phyloP scores from a whole-genome alignment of 2,888 invertebrate genomes.

The Gerris lacustris region DNA sequence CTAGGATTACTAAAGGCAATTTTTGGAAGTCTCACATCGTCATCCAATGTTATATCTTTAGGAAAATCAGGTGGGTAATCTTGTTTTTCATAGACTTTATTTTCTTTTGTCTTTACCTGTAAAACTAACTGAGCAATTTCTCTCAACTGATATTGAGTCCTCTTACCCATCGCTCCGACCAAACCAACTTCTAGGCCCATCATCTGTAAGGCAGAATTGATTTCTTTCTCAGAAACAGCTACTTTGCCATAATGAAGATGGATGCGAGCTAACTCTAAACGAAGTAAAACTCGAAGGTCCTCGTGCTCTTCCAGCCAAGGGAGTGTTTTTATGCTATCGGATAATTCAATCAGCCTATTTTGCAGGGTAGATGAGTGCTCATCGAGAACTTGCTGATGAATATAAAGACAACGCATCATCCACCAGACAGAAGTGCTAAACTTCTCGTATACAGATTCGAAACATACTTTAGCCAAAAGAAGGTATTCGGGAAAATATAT shows the following conservation, averaged over 20 bases:
- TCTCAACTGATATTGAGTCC: constrained; percentile 78
- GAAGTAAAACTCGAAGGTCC: constrained; percentile 39
- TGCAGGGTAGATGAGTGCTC: constrained; percentile 59
- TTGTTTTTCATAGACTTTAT: background rate
- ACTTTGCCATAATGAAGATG: constrained; percentile 63
- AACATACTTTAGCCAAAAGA: constrained; percentile 33
- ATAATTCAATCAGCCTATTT: constrained; percentile 44
- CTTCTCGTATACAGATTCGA: constrained; percentile 30
- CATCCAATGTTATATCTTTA: constrained; percentile 58
- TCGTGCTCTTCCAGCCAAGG: constrained; percentile 36
- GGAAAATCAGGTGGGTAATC: constrained; percentile 39
- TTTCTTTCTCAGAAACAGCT: constrained; percentile 53
- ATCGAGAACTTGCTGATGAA: constrained; percentile 65
- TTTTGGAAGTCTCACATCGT: constrained; percentile 73
- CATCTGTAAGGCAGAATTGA: constrained; percentile 49
- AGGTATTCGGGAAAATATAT: constrained; percentile 46
- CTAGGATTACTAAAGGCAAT: constrained; percentile 55
- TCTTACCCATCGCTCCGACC: constrained; percentile 68
- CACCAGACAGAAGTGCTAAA: constrained; percentile 45
- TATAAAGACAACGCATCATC: constrained; percentile 56
- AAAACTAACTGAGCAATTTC: constrained; percentile 66
- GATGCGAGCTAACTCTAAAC: constrained; percentile 48
- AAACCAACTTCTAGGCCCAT: constrained; percentile 57
- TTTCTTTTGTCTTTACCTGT: constrained; percentile 16
- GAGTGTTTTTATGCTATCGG: constrained; percentile 37